Evolutionary conservation across 2,888 invertebrate genomes (phyloP).

Genomic region (Chloromyia formosa): DNA sequence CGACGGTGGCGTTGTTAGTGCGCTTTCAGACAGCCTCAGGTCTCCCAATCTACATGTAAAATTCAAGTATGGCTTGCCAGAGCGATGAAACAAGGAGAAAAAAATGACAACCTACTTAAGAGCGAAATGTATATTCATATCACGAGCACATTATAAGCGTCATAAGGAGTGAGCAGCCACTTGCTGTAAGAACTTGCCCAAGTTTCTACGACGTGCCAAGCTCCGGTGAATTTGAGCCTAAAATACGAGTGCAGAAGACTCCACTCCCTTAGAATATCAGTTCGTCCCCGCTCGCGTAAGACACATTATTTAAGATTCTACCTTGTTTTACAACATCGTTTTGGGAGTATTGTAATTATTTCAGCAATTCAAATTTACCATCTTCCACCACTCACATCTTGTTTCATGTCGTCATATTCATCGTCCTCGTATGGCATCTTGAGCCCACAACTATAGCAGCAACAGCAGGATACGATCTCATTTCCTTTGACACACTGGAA

Average conservation of each 20-base stretch:
- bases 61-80: not conserved
- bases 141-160: constrained; percentile 32
- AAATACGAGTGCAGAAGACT: not conserved
- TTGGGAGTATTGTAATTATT: constrained; percentile 38
- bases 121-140: constrained; percentile 28
- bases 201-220: constrained; percentile 1
- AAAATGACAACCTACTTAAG: constrained; percentile 37
- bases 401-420: not conserved
- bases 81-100: not conserved
- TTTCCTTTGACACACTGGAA: too few species aligned
- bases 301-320: constrained; percentile 30
- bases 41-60: constrained; percentile 5
- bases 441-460: too few species aligned
- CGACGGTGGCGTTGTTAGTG: too few species aligned
- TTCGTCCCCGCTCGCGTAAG: not conserved
- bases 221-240: not conserved
- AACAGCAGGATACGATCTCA: constrained; percentile 5
- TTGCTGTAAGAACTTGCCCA: not conserved
- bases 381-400: constrained; percentile 1
- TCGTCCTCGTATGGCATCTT: not conserved
- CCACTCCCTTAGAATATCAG: constrained; percentile 5
- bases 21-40: too few species aligned
- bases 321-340: constrained; percentile 34
- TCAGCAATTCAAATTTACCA: constrained; percentile 40
- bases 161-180: constrained; percentile 24